Conservation (phyloP, 1,140 invertebrate species). For the Polypedilum pembai region DNA sequence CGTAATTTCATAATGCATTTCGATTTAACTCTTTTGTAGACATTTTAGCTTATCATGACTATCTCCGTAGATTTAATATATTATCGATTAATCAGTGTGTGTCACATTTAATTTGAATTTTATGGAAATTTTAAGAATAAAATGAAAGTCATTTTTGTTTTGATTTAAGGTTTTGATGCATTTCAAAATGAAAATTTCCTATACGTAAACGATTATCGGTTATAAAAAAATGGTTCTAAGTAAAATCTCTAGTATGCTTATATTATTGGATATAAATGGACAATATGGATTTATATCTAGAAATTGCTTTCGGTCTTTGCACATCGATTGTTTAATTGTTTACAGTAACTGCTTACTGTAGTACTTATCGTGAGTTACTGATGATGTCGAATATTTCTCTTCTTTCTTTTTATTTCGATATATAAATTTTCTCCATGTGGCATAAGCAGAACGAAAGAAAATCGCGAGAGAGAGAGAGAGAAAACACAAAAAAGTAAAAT, state of each 20-base stretch:
- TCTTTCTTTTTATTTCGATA: background rate
- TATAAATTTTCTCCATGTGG: background rate
- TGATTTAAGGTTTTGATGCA: too few relatives aligned
- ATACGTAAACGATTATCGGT: background rate
- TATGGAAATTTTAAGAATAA: background rate
- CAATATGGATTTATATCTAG: background rate
- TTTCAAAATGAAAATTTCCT: background rate
- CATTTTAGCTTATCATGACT: background rate
- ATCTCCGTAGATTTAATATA: background rate
- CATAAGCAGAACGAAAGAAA: background rate
- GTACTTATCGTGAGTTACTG: background rate
- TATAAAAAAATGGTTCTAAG: background rate
- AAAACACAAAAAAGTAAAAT: background rate
- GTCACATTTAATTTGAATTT: conserved; percentile 6
- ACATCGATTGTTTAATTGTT: background rate
- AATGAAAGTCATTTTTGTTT: too few relatives aligned
- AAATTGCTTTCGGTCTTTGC: background rate
- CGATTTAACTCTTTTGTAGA: background rate
- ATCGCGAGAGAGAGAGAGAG: background rate
- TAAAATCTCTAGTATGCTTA: too few relatives aligned
- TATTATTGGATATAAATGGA: background rate
- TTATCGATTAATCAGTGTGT: background rate
- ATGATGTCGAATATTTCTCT: background rate
- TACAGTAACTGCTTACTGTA: background rate
- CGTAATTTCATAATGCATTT: conserved; percentile 1